Base-by-base conservation (phyloP, 1,140 invertebrate genomes). In the Drosophila parabipectinata region DNA sequence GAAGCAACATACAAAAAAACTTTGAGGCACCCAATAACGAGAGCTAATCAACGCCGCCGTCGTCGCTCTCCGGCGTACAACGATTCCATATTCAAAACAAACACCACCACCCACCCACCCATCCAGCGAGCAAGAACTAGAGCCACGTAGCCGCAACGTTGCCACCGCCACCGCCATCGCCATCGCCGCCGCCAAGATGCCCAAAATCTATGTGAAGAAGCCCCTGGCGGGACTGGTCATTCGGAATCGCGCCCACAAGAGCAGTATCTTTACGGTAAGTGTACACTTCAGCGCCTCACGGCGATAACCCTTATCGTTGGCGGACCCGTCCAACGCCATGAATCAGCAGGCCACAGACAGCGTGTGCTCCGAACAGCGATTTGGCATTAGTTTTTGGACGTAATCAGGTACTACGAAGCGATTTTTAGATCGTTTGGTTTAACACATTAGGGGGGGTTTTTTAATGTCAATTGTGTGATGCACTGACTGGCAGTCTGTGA, bases 201-300 rank as follows among this genome's bases (percentile, higher is more conserved):
- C 91, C 61, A 92, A 92, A 75, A 92, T 91, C 69, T 91, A 91
- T 59, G 91, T 92, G 30, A 92, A 91, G 68, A 92, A 91, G 64
- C 91, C 91, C 32, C 73, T 92, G 56, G 74, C 85, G 54, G 94
- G 95, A 72, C 95, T 96, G 93, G 95, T 96, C 78, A 95, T 95
- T 90, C 93, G 95, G 85, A 95, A 94, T 91, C 93, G 95, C 90
- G 93, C 94, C 84, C 95, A 95, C 78, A 95, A 96, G 93, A 95
- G 95, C 93, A 95, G 94, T 77, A 94, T 95, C 66, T 94, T 95
- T 82, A 95, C 95, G 91, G 95, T 95, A 93, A 93, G 93, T 92
- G 37, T 50, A 21, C 18, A 48, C 34, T 37, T 8, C n/a, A 45
- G 54, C 18, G 37, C 30, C 44, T 10, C 26, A 15, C n/a, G n/a